Base-by-base conservation (phyloP, 2,113 vertebrate species). In the Agelaius tricolor region DNA sequence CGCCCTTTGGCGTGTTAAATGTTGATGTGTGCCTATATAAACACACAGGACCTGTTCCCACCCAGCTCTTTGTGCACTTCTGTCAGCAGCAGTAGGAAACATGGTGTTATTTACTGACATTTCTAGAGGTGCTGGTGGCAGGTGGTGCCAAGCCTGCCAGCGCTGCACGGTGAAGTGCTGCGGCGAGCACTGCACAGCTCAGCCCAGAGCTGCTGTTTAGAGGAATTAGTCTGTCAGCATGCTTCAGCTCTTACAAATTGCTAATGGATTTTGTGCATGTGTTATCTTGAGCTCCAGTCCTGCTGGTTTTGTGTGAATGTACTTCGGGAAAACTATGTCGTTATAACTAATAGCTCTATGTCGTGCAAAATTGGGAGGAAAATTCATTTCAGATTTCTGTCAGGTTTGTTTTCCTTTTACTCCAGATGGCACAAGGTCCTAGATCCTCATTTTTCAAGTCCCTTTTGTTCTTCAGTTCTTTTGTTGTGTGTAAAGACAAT, bases 211-310 rank as follows among this genome's bases (percentile, higher is more conserved):
- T 65, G 51, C 3, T 59, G 35, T 81, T 4, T 1, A 75, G 77
- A 89, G 35, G 54, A 89, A 96, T 92, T 86, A 90, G 54, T 41
- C 73, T 91, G 73, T 91, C 87, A 87, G 27, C 66, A 72, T 20
- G 62, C 80, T 27, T 94, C 74, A 68, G 49, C 37, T 78, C 66
- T 89, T 57, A 79, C 44, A 93, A 80, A 91, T 82, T 72, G 54
- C 69, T 86, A 72, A 84, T 92, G 80, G 83, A 71, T 92, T 90
- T 63, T 93, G 33, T 84, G 57, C 52, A 61, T 91, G 80, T 81
- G 73, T 84, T 89, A 93, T 94, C 91, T 94, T 26, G 26, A 67
- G 49, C 66, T 72, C 58, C 86, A 78, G 58, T 57, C 71, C 65
- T 91, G 76, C n/a, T 84, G 57, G 0, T 61, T 91, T 89, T 75